These are phyloP conservation scores for Asbolus verrucosus DNA, from an alignment of 1,140 invertebrate genomes.

Conservation along the genomic window DNA sequence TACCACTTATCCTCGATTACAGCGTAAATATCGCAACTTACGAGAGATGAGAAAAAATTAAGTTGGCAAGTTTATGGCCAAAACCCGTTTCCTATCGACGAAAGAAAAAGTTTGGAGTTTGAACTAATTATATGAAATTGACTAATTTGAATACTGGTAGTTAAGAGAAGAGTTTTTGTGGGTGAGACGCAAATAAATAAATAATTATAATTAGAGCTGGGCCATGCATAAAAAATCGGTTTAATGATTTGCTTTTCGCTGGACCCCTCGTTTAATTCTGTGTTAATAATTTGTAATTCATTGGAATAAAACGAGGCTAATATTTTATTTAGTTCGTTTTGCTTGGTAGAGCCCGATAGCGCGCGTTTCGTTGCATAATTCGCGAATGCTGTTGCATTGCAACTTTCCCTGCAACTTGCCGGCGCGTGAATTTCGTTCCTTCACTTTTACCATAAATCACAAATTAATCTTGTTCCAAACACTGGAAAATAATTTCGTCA, in stretches of 20 bases:
- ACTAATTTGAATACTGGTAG: constrained; percentile 4
- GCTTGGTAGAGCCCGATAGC: constrained; percentile 33
- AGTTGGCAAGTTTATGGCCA: background rate
- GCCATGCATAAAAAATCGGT: constrained; percentile 20
- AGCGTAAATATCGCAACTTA: constrained; percentile 16
- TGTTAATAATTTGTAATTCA: constrained; percentile 36
- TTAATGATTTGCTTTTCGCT: constrained; percentile 31
- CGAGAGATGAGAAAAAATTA: too few relatives aligned
- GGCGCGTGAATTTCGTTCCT: constrained; percentile 46
- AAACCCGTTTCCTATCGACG: constrained; percentile 2
- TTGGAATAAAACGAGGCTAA: constrained; percentile 37
- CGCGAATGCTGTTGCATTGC: constrained; percentile 17
- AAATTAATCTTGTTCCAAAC: too few relatives aligned
- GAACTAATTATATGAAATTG: constrained; percentile 11
- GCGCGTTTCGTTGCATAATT: constrained; percentile 37
- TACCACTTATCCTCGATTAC: constrained; percentile 22
- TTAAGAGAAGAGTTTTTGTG: constrained; percentile 5
- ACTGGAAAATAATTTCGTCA: too few relatives aligned
- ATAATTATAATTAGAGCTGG: constrained; percentile 3
- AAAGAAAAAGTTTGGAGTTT: constrained; percentile 7
- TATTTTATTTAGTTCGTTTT: constrained; percentile 37
- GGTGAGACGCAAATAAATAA: constrained; percentile 20
- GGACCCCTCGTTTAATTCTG: constrained; percentile 23
- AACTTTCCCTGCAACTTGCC: constrained; percentile 31
- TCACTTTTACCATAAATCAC: constrained; percentile 46